phyloP scores from a whole-genome alignment of 2,797 vertebrate species.

The Periparus ater region DNA sequence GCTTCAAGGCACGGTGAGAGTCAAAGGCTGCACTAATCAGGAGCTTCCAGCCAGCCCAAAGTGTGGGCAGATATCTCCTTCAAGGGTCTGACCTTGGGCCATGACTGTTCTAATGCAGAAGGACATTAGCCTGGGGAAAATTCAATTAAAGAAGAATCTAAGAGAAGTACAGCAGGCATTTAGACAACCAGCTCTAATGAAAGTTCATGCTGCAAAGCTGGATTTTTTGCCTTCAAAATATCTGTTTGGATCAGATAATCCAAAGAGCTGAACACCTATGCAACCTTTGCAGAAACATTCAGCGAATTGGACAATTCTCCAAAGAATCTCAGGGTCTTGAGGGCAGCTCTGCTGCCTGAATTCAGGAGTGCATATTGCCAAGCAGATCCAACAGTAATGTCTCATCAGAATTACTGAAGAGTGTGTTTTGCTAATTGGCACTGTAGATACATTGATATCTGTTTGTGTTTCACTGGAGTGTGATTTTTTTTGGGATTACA shows the following conservation, averaged over 20 bases:
- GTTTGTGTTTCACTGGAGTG: neutral
- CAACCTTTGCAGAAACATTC: neutral
- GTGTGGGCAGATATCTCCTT: neutral
- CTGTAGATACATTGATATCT: neutral
- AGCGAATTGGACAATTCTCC: neutral
- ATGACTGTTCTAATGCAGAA: neutral
- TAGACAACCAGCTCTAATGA: neutral
- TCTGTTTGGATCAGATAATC: neutral
- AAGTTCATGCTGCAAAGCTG: neutral
- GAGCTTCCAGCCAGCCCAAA: neutral
- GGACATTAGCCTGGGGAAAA: neutral
- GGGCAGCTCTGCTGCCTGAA: neutral
- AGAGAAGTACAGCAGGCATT: neutral
- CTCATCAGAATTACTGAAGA: conserved; percentile 12
- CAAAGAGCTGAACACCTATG: neutral
- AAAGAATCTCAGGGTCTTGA: neutral
- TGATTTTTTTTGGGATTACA: conserved; percentile 12
- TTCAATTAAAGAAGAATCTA: neutral
- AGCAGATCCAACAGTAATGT: neutral
- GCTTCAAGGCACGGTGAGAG: neutral
- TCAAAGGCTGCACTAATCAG: neutral
- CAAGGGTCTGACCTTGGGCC: neutral
- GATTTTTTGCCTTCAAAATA: neutral
- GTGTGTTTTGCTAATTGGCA: conserved; percentile 1
- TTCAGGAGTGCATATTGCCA: neutral